Evolutionary conservation across 2,113 vertebrate species (phyloP).

Genomic region (Anguilla japonica): DNA sequence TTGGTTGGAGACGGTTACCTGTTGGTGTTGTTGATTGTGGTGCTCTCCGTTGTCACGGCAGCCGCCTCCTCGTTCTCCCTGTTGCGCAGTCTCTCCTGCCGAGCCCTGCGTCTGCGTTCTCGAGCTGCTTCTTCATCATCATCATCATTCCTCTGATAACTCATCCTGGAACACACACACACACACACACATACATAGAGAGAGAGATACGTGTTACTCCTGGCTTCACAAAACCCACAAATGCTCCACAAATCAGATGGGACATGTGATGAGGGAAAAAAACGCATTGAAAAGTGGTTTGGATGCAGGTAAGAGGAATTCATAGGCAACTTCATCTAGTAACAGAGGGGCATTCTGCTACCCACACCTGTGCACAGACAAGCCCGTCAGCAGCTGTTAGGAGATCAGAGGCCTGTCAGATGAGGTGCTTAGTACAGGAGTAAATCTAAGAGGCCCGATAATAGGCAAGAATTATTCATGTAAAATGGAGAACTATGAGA

Average conservation of each 20-base stretch:
- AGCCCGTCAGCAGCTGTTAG: not conserved
- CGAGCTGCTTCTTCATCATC: constrained; percentile 89
- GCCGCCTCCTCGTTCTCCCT: constrained; percentile 73
- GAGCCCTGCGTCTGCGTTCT: constrained; percentile 84
- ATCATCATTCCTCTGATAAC: constrained; percentile 75
- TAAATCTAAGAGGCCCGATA: not conserved
- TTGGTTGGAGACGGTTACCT: not conserved
- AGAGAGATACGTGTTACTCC: not conserved
- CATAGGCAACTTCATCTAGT: not conserved
- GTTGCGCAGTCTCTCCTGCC: constrained; percentile 85
- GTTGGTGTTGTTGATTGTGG: constrained; percentile 69
- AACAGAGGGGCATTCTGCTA: not conserved
- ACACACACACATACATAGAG: too few relatives aligned
- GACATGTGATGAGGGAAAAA: not conserved
- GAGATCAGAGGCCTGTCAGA: not conserved
- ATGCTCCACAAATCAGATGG: not conserved
- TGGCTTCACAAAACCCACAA: not conserved
- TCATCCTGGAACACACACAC: constrained; percentile 63
- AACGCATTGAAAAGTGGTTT: not conserved
- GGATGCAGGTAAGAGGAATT: not conserved
- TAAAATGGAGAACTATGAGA: too few relatives aligned
- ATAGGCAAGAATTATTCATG: too few relatives aligned
- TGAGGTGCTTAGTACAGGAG: not conserved
- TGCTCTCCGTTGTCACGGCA: constrained; percentile 64
- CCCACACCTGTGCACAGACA: not conserved